Base-by-base conservation (phyloP, 1,140 invertebrate genomes). In the Drosophila albomicans region DNA sequence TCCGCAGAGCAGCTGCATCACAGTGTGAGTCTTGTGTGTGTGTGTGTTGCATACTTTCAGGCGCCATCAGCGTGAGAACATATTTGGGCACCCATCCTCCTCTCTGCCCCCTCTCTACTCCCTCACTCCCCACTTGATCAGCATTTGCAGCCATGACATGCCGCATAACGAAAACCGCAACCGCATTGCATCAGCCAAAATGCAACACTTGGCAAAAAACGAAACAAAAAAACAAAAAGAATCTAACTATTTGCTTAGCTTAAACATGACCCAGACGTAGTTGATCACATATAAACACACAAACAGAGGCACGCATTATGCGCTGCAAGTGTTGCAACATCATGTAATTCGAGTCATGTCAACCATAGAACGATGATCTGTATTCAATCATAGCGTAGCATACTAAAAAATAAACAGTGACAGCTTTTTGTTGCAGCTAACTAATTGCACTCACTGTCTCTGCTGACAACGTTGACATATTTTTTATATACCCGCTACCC, bases 1-100 rank as follows among this genome's bases (percentile, higher is more conserved):
- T 91, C 90, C 3, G 86, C 84, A 46, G 90, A 91, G 74, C 91
- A 87, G 74, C 43, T 91, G 45, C 70, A 86, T 54, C 87, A 76
- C 59, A 90, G 76, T 61, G 90, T 91, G 69, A 91, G 35, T 38
- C 6, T 20, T 20, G 84, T 84, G 59, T 3, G 8, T 3, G 8
- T 49, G 20, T 38, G 13, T 38, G 61, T 32, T 30, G 72, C 74
- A 61, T 76, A 71, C 68, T 76, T 61, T 10, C 2, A 52, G 71
- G 70, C 63, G 28, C 7, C 30, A n/a, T 38, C 65, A 72, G 79
- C 82, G 82, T 86, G 82, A 79, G 82, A 87, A 86, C 51, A 13
- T 52, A 51, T 64, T 64, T 64, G 20, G 35, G 49, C 48, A n/a
- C 11, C 43, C 6, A 5, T n/a, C 30, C 35, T 7, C 5, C 5